Evolutionary conservation across 2,113 vertebrate species (phyloP), one percentile per base, ranked within the genome.

Genomic region (Silurus asotus): DNA sequence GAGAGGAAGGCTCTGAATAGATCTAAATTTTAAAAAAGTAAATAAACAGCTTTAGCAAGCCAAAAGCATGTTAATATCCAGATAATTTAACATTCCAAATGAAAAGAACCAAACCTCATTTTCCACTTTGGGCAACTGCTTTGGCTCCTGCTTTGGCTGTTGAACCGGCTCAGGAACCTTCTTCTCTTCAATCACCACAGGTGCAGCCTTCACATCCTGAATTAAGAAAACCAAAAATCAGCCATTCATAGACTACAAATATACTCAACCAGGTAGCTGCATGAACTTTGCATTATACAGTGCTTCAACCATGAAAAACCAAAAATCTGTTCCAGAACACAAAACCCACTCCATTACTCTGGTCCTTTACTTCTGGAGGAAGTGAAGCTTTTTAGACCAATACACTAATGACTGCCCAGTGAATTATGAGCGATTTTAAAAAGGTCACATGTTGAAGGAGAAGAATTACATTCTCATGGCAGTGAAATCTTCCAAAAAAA

Each of bases 1-100:
- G 90, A 69, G 94, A 93, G 0, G 90, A 74, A 2, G 93, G 89
- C 69, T 94, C 91, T 53, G 93, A 89, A 87, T 93, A 83, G 83
- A 89, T 82, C 92, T 94, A 55, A 37, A 37, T 28, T 51, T 0
- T n/a, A 17, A 74, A 1, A 19, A 15, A 11, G 49, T 37, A 25
- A n/a, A 69, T 14, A 48, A 0, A 0, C 3, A 19, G 23, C 23
- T 25, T 48, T 70, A 55, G 0, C 11, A 77, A 55, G 6, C 2
- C 11, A 1, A 74, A 74, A 0, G 4, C 6, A 28, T 5, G 3
- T 25, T 45, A 13, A 70, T 0, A 45, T 45, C n/a, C 5, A 20
- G 19, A 67, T 28, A 19, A 37, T 1, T 7, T 8, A 3, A 70
- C 7, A 45, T 45, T 17, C 8, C 7, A 3, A 59, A 69, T 3